Evolutionary conservation across 1,140 invertebrate species (phyloP).

Genomic region (Sarcophaga peregrina): DNA sequence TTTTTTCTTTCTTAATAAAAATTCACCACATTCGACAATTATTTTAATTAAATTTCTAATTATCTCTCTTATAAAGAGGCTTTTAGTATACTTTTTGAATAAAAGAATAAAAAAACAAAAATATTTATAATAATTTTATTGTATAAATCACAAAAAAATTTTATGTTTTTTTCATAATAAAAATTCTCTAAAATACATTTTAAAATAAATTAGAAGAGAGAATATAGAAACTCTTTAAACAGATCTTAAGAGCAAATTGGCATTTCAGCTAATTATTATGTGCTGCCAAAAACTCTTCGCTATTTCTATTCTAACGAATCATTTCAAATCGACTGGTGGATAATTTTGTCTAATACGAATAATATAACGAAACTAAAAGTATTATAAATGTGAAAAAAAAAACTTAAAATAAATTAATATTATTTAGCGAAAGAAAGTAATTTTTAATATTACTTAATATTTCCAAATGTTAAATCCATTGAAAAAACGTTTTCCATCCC

Average conservation of each 20-base stretch:
- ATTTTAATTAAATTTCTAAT: too few relatives aligned
- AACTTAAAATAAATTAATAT: slow-evolving; percentile 2
- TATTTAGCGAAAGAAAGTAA: slow-evolving; percentile 13
- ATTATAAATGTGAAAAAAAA: slow-evolving; percentile 25
- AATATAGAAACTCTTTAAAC: background rate
- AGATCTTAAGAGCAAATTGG: background rate
- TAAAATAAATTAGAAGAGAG: background rate
- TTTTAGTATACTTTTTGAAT: too few relatives aligned
- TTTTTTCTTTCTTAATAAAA: too few relatives aligned
- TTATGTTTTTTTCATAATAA: too few relatives aligned
- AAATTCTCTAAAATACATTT: too few relatives aligned
- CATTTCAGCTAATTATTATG: background rate
- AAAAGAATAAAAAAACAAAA: too few relatives aligned
- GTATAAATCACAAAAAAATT: too few relatives aligned
- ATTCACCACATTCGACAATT: too few relatives aligned
- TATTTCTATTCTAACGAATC: slow-evolving; percentile 9
- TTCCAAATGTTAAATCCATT: slow-evolving; percentile 57
- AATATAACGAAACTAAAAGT: background rate
- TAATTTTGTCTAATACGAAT: background rate
- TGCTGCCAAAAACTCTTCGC: background rate
- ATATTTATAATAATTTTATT: too few relatives aligned
- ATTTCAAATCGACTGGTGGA: slow-evolving; percentile 17
- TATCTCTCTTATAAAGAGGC: too few relatives aligned
- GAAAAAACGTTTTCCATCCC: slow-evolving; percentile 66
- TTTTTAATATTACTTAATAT: slow-evolving; percentile 22